Conservation (phyloP, 2,888 invertebrate genomes). For the Linyphia triangularis region DNA sequence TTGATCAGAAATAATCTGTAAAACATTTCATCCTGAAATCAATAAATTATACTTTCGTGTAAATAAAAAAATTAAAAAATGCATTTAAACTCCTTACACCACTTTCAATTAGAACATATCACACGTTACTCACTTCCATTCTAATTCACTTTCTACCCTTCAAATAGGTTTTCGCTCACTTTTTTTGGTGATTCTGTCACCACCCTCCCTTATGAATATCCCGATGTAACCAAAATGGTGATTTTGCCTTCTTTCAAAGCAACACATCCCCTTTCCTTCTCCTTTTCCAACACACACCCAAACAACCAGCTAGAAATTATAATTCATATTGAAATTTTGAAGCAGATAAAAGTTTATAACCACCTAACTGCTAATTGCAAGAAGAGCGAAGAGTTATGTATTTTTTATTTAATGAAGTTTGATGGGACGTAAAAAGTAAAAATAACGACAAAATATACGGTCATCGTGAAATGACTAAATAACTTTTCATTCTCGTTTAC, state of each 20-base stretch:
- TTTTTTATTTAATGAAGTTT: constrained; percentile 62
- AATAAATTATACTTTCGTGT: too few species aligned
- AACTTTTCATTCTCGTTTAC: constrained; percentile 52
- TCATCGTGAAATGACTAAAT: constrained; percentile 29
- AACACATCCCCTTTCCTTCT: background rate
- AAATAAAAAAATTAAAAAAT: too few species aligned
- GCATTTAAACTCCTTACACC: constrained; percentile 15
- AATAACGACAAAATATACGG: constrained; percentile 20
- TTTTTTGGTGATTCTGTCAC: constrained; percentile 36
- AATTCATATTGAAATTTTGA: constrained; percentile 68
- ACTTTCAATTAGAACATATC: background rate
- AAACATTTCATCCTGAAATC: too few species aligned
- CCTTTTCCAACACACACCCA: constrained; percentile 23
- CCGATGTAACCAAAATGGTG: constrained; percentile 53
- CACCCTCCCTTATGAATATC: constrained; percentile 35
- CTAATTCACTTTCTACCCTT: constrained; percentile 56
- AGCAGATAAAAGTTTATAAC: constrained; percentile 58
- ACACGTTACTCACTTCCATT: constrained; percentile 33
- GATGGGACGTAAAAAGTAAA: constrained; percentile 32
- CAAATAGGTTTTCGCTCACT: constrained; percentile 18
- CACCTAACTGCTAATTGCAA: constrained; percentile 69
- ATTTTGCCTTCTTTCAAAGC: constrained; percentile 42
- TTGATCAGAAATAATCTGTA: too few species aligned
- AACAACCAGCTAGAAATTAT: constrained; percentile 58
- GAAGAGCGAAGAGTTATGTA: background rate